These are phyloP conservation scores for Atherinomorus stipes DNA, from an alignment of 2,113 vertebrate species.

Conservation along the genomic window DNA sequence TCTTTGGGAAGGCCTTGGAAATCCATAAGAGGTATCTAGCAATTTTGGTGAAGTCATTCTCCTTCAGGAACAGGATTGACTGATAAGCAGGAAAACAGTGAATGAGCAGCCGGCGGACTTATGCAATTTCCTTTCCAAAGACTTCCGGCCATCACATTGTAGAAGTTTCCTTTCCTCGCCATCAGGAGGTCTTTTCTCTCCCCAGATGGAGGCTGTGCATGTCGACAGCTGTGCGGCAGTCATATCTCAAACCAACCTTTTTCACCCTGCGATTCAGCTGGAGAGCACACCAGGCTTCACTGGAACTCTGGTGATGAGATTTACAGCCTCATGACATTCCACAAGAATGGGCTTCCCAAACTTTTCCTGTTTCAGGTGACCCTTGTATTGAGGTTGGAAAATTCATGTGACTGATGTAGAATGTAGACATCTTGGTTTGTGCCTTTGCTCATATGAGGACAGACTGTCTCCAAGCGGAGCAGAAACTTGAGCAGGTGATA, in stretches of 20 bases:
- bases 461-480: background rate
- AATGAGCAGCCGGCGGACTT: slow-evolving; percentile 27
- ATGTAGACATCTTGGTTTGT: slow-evolving; percentile 2
- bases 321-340: slow-evolving; percentile 47
- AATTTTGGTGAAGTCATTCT: slow-evolving; percentile 46
- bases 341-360: slow-evolving; percentile 46
- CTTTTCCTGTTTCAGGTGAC: slow-evolving; percentile 44
- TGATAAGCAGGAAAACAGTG: slow-evolving; percentile 52
- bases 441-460: background rate
- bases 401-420: slow-evolving; percentile 20
- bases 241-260: slow-evolving; percentile 13
- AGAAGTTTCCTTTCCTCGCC: slow-evolving; percentile 26
- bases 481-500: too few species aligned
- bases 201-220: slow-evolving; percentile 53
- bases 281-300: slow-evolving; percentile 45
- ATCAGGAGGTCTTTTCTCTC: slow-evolving; percentile 6
- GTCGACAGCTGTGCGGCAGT: slow-evolving; percentile 66
- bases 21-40: slow-evolving; percentile 50
- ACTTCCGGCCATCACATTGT: slow-evolving; percentile 38
- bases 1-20: slow-evolving; percentile 45
- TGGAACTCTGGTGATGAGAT: slow-evolving; percentile 40
- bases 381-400: slow-evolving; percentile 37
- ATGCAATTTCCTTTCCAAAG: slow-evolving; percentile 52
- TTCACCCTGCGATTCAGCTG: slow-evolving; percentile 51
- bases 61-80: slow-evolving; percentile 39